A percentile compares a stretch with the other conserved stretches of the same genome.
phyloP scores from a whole-genome alignment of 2,113 vertebrate species.

The Pampusana beccarii region DNA sequence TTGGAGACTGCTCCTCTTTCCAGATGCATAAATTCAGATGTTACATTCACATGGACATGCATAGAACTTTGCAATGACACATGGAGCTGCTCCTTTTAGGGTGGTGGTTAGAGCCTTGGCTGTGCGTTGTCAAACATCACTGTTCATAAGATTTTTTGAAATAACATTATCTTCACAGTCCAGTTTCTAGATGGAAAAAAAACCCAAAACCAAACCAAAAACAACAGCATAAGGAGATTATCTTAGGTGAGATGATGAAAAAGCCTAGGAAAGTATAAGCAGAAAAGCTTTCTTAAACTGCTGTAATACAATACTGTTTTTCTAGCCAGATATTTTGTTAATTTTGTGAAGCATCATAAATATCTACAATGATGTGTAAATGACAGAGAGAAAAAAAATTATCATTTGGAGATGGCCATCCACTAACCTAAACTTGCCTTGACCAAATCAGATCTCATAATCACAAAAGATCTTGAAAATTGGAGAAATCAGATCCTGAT shows the following conservation, averaged over 20 bases:
- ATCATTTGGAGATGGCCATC: neutral
- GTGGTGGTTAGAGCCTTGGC: neutral
- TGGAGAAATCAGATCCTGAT: neutral
- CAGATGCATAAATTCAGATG: neutral
- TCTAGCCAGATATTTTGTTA: neutral
- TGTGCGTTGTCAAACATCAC: neutral
- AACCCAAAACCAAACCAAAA: neutral
- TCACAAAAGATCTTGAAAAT: neutral
- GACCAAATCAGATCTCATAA: neutral
- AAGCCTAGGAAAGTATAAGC: neutral
- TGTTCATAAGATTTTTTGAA: neutral
- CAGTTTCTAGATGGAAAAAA: neutral
- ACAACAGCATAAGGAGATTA: neutral
- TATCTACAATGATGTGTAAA: neutral
- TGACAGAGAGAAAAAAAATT: neutral
- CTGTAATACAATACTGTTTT: neutral
- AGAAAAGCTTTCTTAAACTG: neutral
- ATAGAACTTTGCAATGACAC: neutral
- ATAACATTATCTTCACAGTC: neutral
- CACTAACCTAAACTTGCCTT: neutral
- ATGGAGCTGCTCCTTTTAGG: neutral
- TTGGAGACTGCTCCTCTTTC: neutral
- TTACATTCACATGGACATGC: rapidly evolving
- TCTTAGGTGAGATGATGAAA: neutral
- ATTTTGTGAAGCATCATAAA: neutral